Evolutionary conservation across 1,140 invertebrate species (phyloP).

Genomic region (Diorhabda elongata): DNA sequence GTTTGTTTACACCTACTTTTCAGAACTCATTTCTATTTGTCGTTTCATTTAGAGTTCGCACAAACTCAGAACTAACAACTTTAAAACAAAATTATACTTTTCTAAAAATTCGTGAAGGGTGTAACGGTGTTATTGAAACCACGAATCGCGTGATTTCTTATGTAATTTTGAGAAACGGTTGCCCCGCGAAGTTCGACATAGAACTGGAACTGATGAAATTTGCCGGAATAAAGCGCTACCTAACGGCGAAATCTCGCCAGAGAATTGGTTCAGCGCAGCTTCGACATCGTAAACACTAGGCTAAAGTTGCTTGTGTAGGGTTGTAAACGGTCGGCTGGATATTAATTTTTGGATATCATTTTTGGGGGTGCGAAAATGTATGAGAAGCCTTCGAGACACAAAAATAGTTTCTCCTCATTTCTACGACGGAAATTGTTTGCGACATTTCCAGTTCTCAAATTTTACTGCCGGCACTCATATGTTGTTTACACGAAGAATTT

Average conservation of each 20-base stretch:
- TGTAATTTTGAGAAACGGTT: constrained; percentile 6
- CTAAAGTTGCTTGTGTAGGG: neutral
- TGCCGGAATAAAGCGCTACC: constrained; percentile 10
- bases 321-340: neutral
- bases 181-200: constrained; percentile 7
- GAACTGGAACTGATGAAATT: constrained; percentile 15
- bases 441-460: neutral
- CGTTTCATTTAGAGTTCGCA: too few species aligned
- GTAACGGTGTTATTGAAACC: neutral
- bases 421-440: neutral
- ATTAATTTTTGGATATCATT: constrained; percentile 3
- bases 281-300: constrained; percentile 5
- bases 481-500: too few species aligned
- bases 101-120: neutral
- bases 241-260: constrained; percentile 12
- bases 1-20: too few species aligned
- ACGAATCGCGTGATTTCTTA: neutral
- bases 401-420: neutral
- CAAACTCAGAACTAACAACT: too few species aligned
- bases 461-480: too few species aligned
- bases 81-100: too few species aligned
- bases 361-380: neutral
- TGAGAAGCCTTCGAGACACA: too few species aligned
- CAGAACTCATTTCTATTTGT: too few species aligned
- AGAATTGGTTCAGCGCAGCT: constrained; percentile 12